Evolutionary conservation across 2,888 invertebrate genomes (phyloP), one percentile per base, ranked within the genome.

Genomic region (Plebejus melissa): DNA sequence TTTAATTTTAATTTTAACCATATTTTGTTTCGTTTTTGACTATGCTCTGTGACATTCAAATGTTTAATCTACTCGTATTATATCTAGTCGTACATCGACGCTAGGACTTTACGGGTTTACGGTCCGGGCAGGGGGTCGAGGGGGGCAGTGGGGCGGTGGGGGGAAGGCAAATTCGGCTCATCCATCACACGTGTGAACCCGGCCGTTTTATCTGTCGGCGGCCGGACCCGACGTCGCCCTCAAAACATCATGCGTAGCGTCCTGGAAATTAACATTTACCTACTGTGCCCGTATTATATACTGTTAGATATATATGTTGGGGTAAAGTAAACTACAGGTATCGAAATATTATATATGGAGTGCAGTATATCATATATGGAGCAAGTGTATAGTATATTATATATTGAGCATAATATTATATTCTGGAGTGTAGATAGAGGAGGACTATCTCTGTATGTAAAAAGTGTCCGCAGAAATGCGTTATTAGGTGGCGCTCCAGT

Each of bases 141-240:
- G 88, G 87, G 86, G 84, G 88, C 87, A 86, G 84, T 87, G 87
- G 80, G 84, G 87, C 88, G 90, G 92, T 94, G 91, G 88, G 91
- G 93, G 93, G 93, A 93, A 90, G 90, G 87, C 85, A 88, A 65
- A 65, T 65, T 65, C 65, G 87, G 87, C 91, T 90, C 93, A 93
- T 93, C 93, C 93, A 93, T 93, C 93, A 93, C 89, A 83, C 85
- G 87, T 93, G 93, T 92, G 93, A 93, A 93, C 90, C 89, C 91
- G 93, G 87, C 90, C 91, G 93, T 91, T 91, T 90, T 91, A 93
- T 93, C 93, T 91, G 87, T 84, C 90, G 92, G 92, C 92, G 93
- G 91, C 92, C 91, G 85, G 84, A 88, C 88, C 90, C 90, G 93
- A 13, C 32, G 65, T 65, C 65, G 32, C 65, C 65, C 32, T 65